Base-by-base conservation (phyloP, 2,113 vertebrate species). In the Mustela nigripes region DNA sequence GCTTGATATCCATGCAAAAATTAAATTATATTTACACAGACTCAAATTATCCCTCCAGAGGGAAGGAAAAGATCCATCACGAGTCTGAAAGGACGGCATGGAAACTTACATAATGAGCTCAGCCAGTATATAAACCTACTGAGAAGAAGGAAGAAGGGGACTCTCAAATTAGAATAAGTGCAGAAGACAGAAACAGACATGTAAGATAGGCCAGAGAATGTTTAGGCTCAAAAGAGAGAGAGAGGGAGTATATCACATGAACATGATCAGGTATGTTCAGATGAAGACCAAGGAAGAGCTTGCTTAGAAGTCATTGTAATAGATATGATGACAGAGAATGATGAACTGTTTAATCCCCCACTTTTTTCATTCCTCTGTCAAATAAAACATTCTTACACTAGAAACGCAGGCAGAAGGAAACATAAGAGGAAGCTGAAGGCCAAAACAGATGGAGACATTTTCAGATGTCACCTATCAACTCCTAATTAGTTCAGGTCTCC, bases 361-460 rank as follows among this genome's bases (percentile, higher is more conserved):
- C 16, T 87, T 88, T 93, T 81, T 63, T 79, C 26, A 45, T 96
- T 50, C 18, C 58, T 33, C 12, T 50, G 33, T 45, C 82, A 80
- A 73, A n/a, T 60, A 91, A 93, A 95, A 39, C 60, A 53, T 73
- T 80, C 53, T 95, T 71, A 84, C 28, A 67, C 22, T 73, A 84
- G 82, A 91, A 93, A 89, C 76, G 24, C 1, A 3, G 42, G 16
- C 56, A 69, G 60, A 87, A 93, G 50, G n/a, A 79, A 78, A 39
- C 10, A 4, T 67, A 67, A 92, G 24, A 85, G 12, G 53, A 24
- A 78, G 7, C 8, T 24, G 1, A 83, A 79, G 14, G 26, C 22
- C 58, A 73, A 65, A 53, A 62, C 45, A 45, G 31, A 50, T 53
- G 60, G 86, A 48, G 15, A 39, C 19, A 58, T 71, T 50, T 58